A percentile compares a stretch with the other conserved stretches of the same genome.
These are phyloP conservation scores for Drosophila gunungcola DNA, from an alignment of 1,140 invertebrate genomes.

Conservation along the genomic window DNA sequence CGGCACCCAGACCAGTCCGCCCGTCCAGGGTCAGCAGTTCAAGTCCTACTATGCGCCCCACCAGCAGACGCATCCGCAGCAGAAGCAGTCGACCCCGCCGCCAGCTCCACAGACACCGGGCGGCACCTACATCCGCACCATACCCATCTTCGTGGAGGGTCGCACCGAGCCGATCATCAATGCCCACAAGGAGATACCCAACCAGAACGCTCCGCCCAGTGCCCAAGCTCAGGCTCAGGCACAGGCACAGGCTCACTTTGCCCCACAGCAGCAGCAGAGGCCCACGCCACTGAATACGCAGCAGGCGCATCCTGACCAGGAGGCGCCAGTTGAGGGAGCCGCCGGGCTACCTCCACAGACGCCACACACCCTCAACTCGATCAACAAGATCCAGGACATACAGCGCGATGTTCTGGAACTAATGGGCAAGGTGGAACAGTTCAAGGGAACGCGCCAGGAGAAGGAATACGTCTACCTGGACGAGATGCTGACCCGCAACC, in stretches of 20 bases:
- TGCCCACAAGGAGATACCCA: slow-evolving; percentile 85
- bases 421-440: slow-evolving; percentile 91
- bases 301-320: slow-evolving; percentile 62
- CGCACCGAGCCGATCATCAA: slow-evolving; percentile 90
- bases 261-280: slow-evolving; percentile 56
- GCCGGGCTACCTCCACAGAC: slow-evolving; percentile 80
- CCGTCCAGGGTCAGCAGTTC: slow-evolving; percentile 49
- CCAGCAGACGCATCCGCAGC: slow-evolving; percentile 76
- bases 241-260: slow-evolving; percentile 57
- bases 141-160: slow-evolving; percentile 95
- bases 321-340: slow-evolving; percentile 40
- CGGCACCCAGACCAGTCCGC: slow-evolving; percentile 75
- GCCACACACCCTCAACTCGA: slow-evolving; percentile 87
- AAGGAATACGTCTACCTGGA: slow-evolving; percentile 95
- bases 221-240: slow-evolving; percentile 84
- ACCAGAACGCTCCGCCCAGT: slow-evolving; percentile 76
- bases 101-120: slow-evolving; percentile 75
- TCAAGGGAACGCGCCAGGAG: slow-evolving; percentile 90
- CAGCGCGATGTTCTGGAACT: slow-evolving; percentile 92
- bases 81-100: slow-evolving; percentile 76
- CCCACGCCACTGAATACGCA: slow-evolving; percentile 83
- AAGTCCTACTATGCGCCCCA: slow-evolving; percentile 71
- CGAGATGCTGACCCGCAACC: slow-evolving; percentile 96
- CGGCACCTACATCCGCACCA: slow-evolving; percentile 88
- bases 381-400: slow-evolving; percentile 92